phyloP scores from a whole-genome alignment of 2,113 vertebrate species.

The Clarias macrocephalus region DNA sequence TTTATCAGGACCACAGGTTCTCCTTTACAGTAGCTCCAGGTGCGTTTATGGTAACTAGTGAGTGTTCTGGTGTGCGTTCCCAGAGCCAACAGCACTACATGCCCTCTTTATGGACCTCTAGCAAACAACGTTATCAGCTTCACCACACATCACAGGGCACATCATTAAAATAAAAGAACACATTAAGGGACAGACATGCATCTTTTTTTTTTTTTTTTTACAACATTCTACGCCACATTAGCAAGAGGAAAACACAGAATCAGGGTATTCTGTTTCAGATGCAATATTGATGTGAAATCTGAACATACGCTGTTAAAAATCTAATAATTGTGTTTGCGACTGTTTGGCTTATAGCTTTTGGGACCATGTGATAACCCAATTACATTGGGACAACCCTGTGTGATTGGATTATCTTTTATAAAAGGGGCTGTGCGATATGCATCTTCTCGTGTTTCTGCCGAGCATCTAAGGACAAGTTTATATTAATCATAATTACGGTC shows the following conservation, averaged over 20 bases:
- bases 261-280: not conserved
- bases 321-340: slow-evolving; percentile 2
- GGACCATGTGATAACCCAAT: not conserved
- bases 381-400: not conserved
- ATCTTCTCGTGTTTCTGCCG: not conserved
- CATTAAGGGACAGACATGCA: not conserved
- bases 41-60: slow-evolving; percentile 7
- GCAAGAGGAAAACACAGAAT: not conserved
- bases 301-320: slow-evolving; percentile 3
- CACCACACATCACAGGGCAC: slow-evolving; percentile 13
- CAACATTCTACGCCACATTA: not conserved
- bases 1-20: slow-evolving; percentile 14
- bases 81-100: not conserved
- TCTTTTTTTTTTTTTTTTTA: not conserved
- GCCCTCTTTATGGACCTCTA: slow-evolving; percentile 27
- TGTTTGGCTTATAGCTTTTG: slow-evolving; percentile 17
- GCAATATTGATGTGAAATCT: slow-evolving; percentile 9
- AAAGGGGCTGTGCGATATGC: not conserved
- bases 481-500: slow-evolving; percentile 9
- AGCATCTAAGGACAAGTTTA: not conserved
- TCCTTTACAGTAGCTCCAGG: slow-evolving; percentile 14
- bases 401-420: slow-evolving; percentile 23
- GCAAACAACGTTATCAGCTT: slow-evolving; percentile 39
- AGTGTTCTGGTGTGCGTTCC: not conserved
- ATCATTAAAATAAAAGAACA: slow-evolving; percentile 25